These are phyloP conservation scores for Holothuria leucospilota DNA, from an alignment of 53 echinoderm and acorn worm species.

Conservation along the genomic window DNA sequence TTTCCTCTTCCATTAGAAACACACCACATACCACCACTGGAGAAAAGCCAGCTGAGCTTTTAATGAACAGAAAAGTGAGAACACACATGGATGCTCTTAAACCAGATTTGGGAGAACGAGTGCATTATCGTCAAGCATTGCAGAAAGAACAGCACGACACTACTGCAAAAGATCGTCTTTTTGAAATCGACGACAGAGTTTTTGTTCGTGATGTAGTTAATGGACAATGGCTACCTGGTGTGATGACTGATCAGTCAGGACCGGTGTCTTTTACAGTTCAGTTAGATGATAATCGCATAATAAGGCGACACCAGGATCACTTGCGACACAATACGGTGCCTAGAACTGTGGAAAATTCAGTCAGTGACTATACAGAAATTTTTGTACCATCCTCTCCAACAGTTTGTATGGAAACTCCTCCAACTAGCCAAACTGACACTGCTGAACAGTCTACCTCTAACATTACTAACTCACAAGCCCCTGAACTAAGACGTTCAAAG, in stretches of 20 bases:
- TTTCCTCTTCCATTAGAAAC: conserved; percentile 59
- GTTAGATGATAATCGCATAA: conserved; percentile 11
- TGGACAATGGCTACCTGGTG: conserved; percentile 37
- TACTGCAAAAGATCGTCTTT: conserved; percentile 27
- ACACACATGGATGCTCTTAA: conserved; percentile 48
- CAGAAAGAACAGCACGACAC: conserved; percentile 22
- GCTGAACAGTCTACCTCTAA: not conserved
- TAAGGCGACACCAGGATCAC: conserved; percentile 38
- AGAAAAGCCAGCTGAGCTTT: conserved; percentile 39
- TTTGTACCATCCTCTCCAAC: too few species aligned
- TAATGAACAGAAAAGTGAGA: conserved; percentile 49
- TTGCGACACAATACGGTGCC: not conserved
- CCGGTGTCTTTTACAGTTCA: conserved; percentile 39
- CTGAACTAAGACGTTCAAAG: not conserved
- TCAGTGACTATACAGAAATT: not conserved
- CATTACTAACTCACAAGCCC: not conserved
- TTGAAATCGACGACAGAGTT: not conserved
- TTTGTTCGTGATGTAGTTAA: conserved; percentile 31
- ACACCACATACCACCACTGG: conserved; percentile 63
- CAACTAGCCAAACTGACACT: not conserved
- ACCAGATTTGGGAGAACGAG: conserved; percentile 38
- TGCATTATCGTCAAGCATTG: conserved; percentile 2
- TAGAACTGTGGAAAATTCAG: too few species aligned
- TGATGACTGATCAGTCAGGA: conserved; percentile 48
- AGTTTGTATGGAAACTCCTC: not conserved